phyloP scores from a whole-genome alignment of 2,797 vertebrate genomes.

The Parambassis ranga region DNA sequence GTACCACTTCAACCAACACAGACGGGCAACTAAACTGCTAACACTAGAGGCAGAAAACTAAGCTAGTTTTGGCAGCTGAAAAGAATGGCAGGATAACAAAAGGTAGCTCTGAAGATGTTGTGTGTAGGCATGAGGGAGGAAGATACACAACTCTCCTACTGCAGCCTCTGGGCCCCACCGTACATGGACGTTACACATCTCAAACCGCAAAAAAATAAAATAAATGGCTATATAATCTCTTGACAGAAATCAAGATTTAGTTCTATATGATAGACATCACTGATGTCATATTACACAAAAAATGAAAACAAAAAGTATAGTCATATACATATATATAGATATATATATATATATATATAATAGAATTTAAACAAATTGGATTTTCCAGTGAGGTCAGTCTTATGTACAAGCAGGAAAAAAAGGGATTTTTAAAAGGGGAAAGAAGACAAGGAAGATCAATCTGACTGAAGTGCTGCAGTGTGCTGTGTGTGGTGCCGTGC shows the following conservation, averaged over 20 bases:
- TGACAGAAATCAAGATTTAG: slow-evolving; percentile 99
- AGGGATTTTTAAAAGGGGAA: slow-evolving; percentile 78
- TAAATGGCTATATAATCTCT: slow-evolving; percentile 96
- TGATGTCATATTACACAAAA: slow-evolving; percentile 98
- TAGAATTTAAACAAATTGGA: slow-evolving; percentile 86
- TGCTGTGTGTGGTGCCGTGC: slow-evolving; percentile 92
- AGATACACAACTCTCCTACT: slow-evolving; percentile 87
- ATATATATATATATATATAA: slow-evolving; percentile 67
- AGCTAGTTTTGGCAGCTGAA: slow-evolving; percentile 82
- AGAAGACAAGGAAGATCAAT: slow-evolving; percentile 80
- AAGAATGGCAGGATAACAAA: slow-evolving; percentile 79
- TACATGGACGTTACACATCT: slow-evolving; percentile 84
- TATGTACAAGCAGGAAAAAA: slow-evolving; percentile 84
- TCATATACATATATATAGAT: slow-evolving; percentile 63
- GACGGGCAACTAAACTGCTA: slow-evolving; percentile 74
- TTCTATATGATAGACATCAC: slow-evolving; percentile 99
- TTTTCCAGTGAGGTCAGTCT: slow-evolving; percentile 85
- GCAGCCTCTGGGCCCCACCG: slow-evolving; percentile 89
- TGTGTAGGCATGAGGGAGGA: slow-evolving; percentile 79
- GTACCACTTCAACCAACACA: slow-evolving; percentile 84
- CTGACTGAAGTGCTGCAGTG: slow-evolving; percentile 93
- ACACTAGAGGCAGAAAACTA: slow-evolving; percentile 66
- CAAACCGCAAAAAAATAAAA: slow-evolving; percentile 84
- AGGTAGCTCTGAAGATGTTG: slow-evolving; percentile 79
- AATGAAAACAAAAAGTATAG: slow-evolving; percentile 74